phyloP scores from a whole-genome alignment of 2,113 vertebrate genomes.

The Hippocampus barbouri region DNA sequence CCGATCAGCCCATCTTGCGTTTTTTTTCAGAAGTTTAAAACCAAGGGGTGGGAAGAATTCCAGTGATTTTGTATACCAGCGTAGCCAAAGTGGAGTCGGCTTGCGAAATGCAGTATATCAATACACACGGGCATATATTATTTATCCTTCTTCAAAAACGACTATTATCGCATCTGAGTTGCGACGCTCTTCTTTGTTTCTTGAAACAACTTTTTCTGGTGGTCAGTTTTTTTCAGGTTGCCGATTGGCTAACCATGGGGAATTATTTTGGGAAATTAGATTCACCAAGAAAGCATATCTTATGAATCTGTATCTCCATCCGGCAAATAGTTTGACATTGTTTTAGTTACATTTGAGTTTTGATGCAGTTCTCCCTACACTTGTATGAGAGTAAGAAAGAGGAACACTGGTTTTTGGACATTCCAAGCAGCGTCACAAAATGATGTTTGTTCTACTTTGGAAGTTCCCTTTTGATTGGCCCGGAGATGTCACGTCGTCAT shows the following conservation, averaged over 20 bases:
- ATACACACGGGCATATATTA: neutral
- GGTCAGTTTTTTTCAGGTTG: too few species aligned
- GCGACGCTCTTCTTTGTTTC: neutral
- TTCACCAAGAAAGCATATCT: too few species aligned
- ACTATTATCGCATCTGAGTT: neutral
- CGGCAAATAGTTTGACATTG: too few species aligned
- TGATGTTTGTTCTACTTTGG: neutral
- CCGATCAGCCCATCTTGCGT: conserved; percentile 55
- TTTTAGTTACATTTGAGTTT: too few species aligned
- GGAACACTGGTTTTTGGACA: neutral
- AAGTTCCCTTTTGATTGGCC: neutral
- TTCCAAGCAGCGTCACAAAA: neutral
- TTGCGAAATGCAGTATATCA: neutral
- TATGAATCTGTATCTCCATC: too few species aligned
- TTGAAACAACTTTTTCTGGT: too few species aligned
- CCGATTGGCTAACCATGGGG: too few species aligned
- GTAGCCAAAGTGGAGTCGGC: neutral
- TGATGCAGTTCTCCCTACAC: too few species aligned
- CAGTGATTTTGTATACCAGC: neutral
- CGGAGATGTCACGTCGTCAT: neutral
- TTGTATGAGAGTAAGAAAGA: neutral
- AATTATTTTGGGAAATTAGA: too few species aligned
- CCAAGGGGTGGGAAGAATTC: neutral
- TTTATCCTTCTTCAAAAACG: neutral
- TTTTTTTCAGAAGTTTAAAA: neutral